These are phyloP conservation scores for Squalus acanthias DNA, from an alignment of 2,797 vertebrate genomes.

Conservation along the genomic window DNA sequence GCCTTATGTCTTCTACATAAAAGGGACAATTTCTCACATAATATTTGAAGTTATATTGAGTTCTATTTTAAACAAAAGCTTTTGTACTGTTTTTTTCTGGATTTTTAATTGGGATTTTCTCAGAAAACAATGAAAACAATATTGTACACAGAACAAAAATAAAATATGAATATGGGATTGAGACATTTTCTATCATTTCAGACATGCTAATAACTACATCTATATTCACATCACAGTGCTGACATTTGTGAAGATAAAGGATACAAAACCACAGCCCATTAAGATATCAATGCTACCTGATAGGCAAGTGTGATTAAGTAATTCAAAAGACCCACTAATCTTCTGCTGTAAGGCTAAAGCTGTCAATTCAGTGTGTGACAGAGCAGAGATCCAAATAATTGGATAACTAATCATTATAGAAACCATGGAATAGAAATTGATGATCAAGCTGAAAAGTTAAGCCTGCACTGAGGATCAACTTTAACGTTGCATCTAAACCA, in stretches of 20 bases:
- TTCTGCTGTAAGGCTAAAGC: background rate
- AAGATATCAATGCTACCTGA: background rate
- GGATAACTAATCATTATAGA: background rate
- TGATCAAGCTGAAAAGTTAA: background rate
- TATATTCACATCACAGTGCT: background rate
- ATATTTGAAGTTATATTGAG: background rate
- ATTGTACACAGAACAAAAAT: slow-evolving; percentile 13
- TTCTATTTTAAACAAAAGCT: background rate
- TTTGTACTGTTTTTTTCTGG: background rate
- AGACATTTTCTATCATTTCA: background rate
- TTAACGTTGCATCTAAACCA: background rate
- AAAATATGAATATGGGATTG: background rate
- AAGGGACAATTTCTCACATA: background rate
- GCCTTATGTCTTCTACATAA: background rate
- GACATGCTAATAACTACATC: background rate
- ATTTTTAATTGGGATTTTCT: background rate
- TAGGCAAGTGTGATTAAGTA: background rate
- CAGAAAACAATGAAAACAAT: background rate
- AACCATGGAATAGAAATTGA: background rate
- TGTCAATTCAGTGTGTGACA: background rate
- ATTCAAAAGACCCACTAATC: background rate
- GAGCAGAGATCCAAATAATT: background rate
- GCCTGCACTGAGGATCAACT: background rate
- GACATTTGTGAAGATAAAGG: background rate
- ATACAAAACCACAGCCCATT: background rate